Base-by-base conservation (phyloP, 1,140 invertebrate species). In the Caenorhabditis briggsae region DNA sequence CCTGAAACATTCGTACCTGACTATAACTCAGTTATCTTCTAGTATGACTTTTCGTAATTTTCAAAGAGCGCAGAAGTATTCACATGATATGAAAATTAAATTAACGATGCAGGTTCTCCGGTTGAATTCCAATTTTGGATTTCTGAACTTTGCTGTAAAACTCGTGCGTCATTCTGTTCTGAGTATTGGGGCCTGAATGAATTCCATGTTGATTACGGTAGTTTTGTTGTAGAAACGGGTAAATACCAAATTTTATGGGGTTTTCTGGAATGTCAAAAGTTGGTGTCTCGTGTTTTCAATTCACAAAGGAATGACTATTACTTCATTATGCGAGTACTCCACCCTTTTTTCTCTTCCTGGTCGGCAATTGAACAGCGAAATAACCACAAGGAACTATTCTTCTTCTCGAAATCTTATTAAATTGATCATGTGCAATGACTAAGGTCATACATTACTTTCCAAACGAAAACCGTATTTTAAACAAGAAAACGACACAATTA, bases 361-460 rank as follows among this genome's bases (percentile, higher is more conserved):
- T 53, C 33, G 50, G 5, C 50, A 5, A 53, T 14, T 53, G 50
- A 53, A 58, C 16, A 25, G 5, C 23, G 8, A 11, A 25, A 2
- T 61, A 23, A 61, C n/a, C 58, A 25, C 11, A 8, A 61, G 64
- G 64, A 70, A 70, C 64, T 70, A 43, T 70, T 70, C 41, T 43
- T 46, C 33, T 33, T 33, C 33, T 33, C 33, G 8, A 18, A 18
- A 70, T 43, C 9, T 61, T 61, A 6, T 25, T 6, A 58, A 58
- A 5, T n/a, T 20, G 56, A n/a, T 61, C 59, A 61, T 33, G 59
- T 61, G 59, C 20, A 61, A 12, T 70, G 50, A 11, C 59, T 12
- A 41, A 70, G 41, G 64, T 23, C 64, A 70, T 16, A 12, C 18
- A 20, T 46, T 18, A 12, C 16, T 53, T 11, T 1, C 50, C 5